Percentiles rank a stretch among this genome's conserved stretches.
Evolutionary conservation across 2,888 invertebrate genomes (phyloP).

Genomic region (Epistrophella euchroma): DNA sequence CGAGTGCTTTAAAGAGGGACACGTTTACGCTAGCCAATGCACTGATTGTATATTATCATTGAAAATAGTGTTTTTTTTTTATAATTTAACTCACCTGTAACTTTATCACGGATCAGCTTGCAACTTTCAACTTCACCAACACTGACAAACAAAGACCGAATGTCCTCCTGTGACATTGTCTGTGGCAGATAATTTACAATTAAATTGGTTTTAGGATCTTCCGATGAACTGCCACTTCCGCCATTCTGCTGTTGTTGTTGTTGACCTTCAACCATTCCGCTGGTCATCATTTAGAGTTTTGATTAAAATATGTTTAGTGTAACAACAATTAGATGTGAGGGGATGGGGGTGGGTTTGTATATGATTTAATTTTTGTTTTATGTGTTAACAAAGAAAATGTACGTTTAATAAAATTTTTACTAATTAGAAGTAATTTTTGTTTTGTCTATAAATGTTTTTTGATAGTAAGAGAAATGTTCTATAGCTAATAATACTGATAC

Average conservation of each 20-base stretch:
- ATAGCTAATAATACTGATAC: constrained; percentile 75
- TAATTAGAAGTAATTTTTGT: constrained; percentile 35
- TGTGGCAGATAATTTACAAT: constrained; percentile 98
- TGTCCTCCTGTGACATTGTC: constrained; percentile 97
- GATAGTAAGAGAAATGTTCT: constrained; percentile 61
- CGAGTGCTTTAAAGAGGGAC: too few species aligned
- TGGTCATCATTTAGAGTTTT: constrained; percentile 78
- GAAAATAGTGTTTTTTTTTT: background rate
- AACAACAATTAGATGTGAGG: constrained; percentile 20
- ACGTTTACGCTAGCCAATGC: too few species aligned
- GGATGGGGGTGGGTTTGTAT: constrained; percentile 11
- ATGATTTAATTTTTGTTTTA: constrained; percentile 27
- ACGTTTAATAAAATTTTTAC: constrained; percentile 46
- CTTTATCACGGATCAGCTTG: constrained; percentile 98
- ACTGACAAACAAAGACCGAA: constrained; percentile 95
- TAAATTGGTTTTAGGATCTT: constrained; percentile 96
- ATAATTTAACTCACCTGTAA: constrained; percentile 88
- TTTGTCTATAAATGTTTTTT: constrained; percentile 18
- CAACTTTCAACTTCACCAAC: constrained; percentile 99
- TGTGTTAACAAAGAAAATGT: constrained; percentile 57
- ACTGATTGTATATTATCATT: too few species aligned
- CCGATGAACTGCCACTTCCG: constrained; percentile 78
- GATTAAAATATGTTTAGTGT: constrained; percentile 47
- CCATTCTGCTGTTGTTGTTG: constrained; percentile 80
- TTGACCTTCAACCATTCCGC: constrained; percentile 86